Evolutionary conservation across 2,113 vertebrate species (phyloP).

Genomic region (Erinaceus europaeus): DNA sequence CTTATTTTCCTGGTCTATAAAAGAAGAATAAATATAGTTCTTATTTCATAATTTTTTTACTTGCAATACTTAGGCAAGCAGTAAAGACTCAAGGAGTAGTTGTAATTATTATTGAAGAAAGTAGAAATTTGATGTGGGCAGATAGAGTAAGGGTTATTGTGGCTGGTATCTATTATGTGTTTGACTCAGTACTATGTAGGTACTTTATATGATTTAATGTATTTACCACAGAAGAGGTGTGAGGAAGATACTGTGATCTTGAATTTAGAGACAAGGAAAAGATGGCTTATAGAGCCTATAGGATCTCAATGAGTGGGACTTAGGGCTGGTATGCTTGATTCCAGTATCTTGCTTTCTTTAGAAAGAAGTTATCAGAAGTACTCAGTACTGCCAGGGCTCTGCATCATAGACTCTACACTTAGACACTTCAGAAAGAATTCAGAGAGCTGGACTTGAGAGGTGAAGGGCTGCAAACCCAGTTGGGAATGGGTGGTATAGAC

Average conservation of each 20-base stretch:
- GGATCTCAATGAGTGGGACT: not conserved
- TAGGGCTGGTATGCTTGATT: not conserved
- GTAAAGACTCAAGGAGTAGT: not conserved
- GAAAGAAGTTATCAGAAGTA: not conserved
- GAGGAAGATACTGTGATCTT: not conserved
- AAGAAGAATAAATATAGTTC: not conserved
- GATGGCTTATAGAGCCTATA: not conserved
- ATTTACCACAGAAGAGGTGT: not conserved
- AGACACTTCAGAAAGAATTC: not conserved
- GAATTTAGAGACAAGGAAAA: constrained; percentile 6
- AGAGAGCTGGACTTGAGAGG: not conserved
- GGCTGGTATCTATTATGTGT: not conserved
- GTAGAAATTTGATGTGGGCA: not conserved
- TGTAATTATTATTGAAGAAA: not conserved
- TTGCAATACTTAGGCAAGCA: not conserved
- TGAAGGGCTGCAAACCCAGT: not conserved
- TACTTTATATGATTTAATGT: not conserved
- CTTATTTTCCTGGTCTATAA: not conserved
- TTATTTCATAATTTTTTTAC: not conserved
- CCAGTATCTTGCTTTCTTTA: not conserved
- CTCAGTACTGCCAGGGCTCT: not conserved
- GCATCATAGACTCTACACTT: not conserved
- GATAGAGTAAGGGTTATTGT: not conserved
- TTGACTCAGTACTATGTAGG: not conserved
- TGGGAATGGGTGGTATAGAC: not conserved